Evolutionary conservation across 2,113 vertebrate species (phyloP).

Genomic region (Orycteropus afer): DNA sequence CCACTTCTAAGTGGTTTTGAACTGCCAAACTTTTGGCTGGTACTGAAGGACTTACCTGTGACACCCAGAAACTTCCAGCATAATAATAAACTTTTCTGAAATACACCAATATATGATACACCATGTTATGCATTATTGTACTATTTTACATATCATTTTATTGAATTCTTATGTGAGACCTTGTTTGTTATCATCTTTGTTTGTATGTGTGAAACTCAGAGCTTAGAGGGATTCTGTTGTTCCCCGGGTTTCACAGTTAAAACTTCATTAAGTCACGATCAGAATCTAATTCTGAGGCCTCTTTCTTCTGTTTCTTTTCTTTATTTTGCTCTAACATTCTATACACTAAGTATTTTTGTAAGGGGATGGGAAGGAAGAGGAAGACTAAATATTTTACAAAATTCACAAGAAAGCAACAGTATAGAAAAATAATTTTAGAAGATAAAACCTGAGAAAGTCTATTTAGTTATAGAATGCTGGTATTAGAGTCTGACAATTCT

Average conservation of each 20-base stretch:
- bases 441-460: background rate
- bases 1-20: no score
- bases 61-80: no score
- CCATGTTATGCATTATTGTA: background rate
- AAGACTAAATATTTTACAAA: background rate
- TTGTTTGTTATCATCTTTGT: background rate
- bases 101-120: background rate
- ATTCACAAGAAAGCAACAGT: background rate
- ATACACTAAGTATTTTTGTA: background rate
- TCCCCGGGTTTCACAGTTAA: background rate
- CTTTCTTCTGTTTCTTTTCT: background rate
- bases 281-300: background rate
- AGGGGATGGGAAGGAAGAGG: background rate
- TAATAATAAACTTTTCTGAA: background rate
- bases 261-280: background rate
- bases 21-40: no score
- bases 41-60: no score
- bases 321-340: background rate
- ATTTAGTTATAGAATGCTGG: background rate
- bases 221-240: background rate
- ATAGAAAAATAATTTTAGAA: background rate
- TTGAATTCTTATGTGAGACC: background rate
- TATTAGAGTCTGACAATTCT: background rate
- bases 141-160: background rate
- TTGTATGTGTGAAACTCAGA: background rate